Evolutionary conservation across 1,140 invertebrate genomes (phyloP).

Genomic region (Caerostris extrusa): DNA sequence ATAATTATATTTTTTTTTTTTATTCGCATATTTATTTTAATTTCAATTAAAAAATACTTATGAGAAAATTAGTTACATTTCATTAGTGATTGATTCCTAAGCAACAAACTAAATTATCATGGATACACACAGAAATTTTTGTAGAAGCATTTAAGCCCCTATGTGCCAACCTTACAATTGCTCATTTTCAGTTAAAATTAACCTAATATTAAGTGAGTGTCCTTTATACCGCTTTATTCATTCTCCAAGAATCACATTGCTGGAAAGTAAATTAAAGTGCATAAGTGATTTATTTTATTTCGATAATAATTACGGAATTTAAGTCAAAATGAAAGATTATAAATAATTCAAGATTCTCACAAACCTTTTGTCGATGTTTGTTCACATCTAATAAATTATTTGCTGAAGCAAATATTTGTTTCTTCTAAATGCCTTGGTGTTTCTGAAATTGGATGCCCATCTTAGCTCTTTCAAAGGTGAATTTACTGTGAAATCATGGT

Average conservation of each 20-base stretch:
- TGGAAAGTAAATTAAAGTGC: neutral
- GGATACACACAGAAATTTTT: too few relatives aligned
- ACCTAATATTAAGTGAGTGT: too few relatives aligned
- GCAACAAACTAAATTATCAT: too few relatives aligned
- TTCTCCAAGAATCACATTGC: neutral
- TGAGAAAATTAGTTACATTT: too few relatives aligned
- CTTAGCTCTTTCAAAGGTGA: neutral
- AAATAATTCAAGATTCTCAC: neutral
- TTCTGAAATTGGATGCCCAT: neutral
- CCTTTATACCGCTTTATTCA: neutral
- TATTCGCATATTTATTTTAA: too few relatives aligned
- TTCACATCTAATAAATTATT: slow-evolving; percentile 3
- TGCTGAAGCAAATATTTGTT: neutral
- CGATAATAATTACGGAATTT: neutral
- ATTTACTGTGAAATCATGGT: neutral
- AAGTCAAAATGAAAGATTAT: neutral
- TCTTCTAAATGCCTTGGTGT: neutral
- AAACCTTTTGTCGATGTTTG: neutral
- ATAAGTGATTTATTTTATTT: neutral
- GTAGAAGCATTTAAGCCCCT: too few relatives aligned
- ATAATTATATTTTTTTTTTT: too few relatives aligned
- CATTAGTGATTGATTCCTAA: too few relatives aligned
- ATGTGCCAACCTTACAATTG: too few relatives aligned
- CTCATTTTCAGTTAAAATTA: too few relatives aligned
- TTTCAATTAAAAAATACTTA: too few relatives aligned